Percentiles rank a stretch among this genome's conserved stretches.
Conservation (phyloP, 2,888 invertebrate genomes). For the Dioctria linearis region DNA sequence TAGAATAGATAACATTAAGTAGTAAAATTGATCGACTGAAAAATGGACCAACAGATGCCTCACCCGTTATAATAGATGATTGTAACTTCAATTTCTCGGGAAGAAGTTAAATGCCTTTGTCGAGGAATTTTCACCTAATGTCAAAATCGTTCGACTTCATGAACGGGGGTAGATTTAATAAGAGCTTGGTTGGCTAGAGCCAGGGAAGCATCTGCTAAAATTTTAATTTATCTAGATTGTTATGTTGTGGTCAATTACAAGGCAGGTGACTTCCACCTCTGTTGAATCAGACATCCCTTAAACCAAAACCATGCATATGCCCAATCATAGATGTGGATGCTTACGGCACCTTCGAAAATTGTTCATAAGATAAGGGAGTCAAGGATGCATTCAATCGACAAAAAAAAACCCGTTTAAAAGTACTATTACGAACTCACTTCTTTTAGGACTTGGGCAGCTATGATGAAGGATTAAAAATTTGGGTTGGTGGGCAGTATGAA, state of each 20-base stretch:
- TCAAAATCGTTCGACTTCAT: constrained; percentile 80
- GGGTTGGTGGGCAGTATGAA: constrained; percentile 99
- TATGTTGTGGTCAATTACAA: constrained; percentile 93
- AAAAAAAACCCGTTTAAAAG: constrained; percentile 73
- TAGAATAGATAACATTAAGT: too few species aligned
- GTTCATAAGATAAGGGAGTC: constrained; percentile 95
- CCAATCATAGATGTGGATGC: constrained; percentile 95
- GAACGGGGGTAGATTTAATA: constrained; percentile 87
- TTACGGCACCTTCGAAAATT: constrained; percentile 90
- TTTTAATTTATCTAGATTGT: constrained; percentile 91
- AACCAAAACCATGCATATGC: constrained; percentile 91
- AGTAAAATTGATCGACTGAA: too few species aligned
- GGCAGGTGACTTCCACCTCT: constrained; percentile 94
- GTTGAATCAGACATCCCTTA: constrained; percentile 89
- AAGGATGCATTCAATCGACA: constrained; percentile 98
- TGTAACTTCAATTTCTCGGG: constrained; percentile 81
- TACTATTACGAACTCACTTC: constrained; percentile 91
- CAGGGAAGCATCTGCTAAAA: constrained; percentile 80
- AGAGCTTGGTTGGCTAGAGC: constrained; percentile 90
- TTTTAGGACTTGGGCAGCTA: constrained; percentile 98
- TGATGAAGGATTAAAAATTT: constrained; percentile 92
- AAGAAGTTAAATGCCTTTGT: constrained; percentile 84
- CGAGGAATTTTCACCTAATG: constrained; percentile 78
- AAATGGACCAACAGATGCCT: too few species aligned
- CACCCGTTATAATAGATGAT: constrained; percentile 93